Conservation (phyloP, 1,140 invertebrate genomes). For the Drosophila tsacasi region DNA sequence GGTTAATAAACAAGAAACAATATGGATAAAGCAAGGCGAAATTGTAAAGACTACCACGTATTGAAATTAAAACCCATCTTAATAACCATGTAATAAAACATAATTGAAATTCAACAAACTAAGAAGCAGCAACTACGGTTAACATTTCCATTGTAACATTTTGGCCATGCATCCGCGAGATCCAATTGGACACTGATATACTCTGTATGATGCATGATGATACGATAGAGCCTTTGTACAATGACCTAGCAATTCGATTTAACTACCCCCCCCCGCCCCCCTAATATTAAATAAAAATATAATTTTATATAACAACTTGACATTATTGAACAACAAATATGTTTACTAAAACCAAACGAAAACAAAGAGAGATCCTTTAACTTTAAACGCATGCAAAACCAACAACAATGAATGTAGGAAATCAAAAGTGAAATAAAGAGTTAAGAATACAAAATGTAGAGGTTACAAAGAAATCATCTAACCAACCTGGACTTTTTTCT, state of each 20-base stretch:
- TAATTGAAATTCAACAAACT: conserved; percentile 38
- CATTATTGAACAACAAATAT: conserved; percentile 35
- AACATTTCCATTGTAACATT: conserved; percentile 49
- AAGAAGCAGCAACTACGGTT: conserved; percentile 44
- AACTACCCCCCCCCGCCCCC: conserved; percentile 15
- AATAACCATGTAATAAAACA: conserved; percentile 42
- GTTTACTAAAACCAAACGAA: conserved; percentile 63
- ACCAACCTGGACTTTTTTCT: not conserved
- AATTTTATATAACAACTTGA: conserved; percentile 42
- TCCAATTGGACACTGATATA: conserved; percentile 9
- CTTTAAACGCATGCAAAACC: conserved; percentile 55
- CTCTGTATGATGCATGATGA: conserved; percentile 7
- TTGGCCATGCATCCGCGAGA: conserved; percentile 14
- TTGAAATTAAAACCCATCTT: conserved; percentile 47
- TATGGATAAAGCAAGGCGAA: conserved; percentile 42
- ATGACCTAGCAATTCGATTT: conserved; percentile 30
- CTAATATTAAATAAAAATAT: conserved; percentile 34
- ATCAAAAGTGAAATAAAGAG: conserved; percentile 62
- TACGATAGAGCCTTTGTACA: conserved; percentile 45
- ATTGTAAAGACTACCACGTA: conserved; percentile 58
- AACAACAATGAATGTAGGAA: conserved; percentile 59
- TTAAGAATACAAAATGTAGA: conserved; percentile 47
- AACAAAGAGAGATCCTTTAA: conserved; percentile 50
- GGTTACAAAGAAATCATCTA: conserved; percentile 15
- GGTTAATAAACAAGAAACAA: conserved; percentile 14